Evolutionary conservation across 2,888 invertebrate genomes (phyloP).

Genomic region (Drosophila falleni): DNA sequence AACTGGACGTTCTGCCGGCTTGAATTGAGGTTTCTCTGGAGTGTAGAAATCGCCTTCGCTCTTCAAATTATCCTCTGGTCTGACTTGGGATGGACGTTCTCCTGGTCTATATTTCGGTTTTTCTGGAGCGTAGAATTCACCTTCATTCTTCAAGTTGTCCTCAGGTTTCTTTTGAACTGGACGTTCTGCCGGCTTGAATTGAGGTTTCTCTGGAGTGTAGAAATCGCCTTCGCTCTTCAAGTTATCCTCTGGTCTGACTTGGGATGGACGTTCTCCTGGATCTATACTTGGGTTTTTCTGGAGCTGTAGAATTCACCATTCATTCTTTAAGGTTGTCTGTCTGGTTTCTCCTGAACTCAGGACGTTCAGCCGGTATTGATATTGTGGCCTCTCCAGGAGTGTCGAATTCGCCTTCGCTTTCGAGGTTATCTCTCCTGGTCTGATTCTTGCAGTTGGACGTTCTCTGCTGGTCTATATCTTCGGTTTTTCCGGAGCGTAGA

Average conservation of each 20-base stretch:
- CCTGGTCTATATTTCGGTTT: slow-evolving; percentile 71
- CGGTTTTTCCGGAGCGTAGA: slow-evolving; percentile 15
- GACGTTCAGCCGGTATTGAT: too few relatives aligned
- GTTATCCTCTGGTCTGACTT: slow-evolving; percentile 88
- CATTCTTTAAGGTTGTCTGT: too few relatives aligned
- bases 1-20: slow-evolving; percentile 85
- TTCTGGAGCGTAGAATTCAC: slow-evolving; percentile 86
- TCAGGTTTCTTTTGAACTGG: slow-evolving; percentile 86
- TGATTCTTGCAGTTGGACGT: too few relatives aligned
- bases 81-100: slow-evolving; percentile 85
- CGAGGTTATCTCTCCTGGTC: too few relatives aligned
- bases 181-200: slow-evolving; percentile 85
- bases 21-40: slow-evolving; percentile 83
- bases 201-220: slow-evolving; percentile 86
- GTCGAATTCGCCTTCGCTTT: too few relatives aligned
- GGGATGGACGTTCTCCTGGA: slow-evolving; percentile 85
- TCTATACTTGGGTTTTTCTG: slow-evolving; percentile 71
- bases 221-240: slow-evolving; percentile 87
- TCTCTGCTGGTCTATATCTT: too few relatives aligned
- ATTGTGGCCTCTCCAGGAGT: too few relatives aligned
- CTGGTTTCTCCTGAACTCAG: too few relatives aligned
- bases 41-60: slow-evolving; percentile 73
- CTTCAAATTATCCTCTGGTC: slow-evolving; percentile 85
- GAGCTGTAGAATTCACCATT: too few relatives aligned
- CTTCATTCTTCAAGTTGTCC: slow-evolving; percentile 85